Percentiles rank a stretch among this genome's conserved stretches.
Evolutionary conservation across 2,888 invertebrate species (phyloP).

Genomic region (Aleiodes leptofemur): DNA sequence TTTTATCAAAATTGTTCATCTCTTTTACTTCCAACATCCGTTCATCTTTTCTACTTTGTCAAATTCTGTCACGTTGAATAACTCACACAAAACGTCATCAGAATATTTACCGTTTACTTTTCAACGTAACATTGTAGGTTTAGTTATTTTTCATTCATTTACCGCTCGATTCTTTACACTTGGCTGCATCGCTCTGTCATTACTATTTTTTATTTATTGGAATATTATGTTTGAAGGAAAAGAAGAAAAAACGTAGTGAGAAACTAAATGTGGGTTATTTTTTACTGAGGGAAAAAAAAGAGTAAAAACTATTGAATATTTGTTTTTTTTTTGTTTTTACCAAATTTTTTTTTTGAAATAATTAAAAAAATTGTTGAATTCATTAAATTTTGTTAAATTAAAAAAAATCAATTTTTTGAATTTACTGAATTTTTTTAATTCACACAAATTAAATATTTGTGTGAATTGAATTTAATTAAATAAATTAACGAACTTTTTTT

Average conservation of each 20-base stretch:
- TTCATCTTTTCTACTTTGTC: conserved; percentile 26
- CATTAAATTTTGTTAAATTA: too few relatives aligned
- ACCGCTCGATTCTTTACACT: conserved; percentile 20
- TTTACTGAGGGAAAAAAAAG: too few relatives aligned
- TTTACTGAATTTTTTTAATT: too few relatives aligned
- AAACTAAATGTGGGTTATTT: background rate
- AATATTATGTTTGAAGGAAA: too few relatives aligned
- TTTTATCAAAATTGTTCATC: background rate
- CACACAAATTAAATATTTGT: too few relatives aligned
- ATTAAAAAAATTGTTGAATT: too few relatives aligned
- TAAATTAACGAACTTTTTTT: too few relatives aligned
- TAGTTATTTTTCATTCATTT: background rate
- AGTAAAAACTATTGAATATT: too few relatives aligned
- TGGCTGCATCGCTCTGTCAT: background rate
- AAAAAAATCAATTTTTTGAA: too few relatives aligned
- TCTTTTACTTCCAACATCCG: background rate
- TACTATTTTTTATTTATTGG: conserved; percentile 12
- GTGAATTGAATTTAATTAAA: too few relatives aligned
- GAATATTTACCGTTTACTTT: conserved; percentile 28
- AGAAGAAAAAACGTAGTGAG: background rate
- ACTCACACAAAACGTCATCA: conserved; percentile 27
- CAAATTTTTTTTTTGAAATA: too few relatives aligned
- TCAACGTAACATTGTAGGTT: background rate
- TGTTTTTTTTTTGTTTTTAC: too few relatives aligned
- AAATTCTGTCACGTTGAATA: conserved; percentile 20